These are phyloP conservation scores for Synergus gifuensis DNA, from an alignment of 2,888 invertebrate species.

Conservation along the genomic window DNA sequence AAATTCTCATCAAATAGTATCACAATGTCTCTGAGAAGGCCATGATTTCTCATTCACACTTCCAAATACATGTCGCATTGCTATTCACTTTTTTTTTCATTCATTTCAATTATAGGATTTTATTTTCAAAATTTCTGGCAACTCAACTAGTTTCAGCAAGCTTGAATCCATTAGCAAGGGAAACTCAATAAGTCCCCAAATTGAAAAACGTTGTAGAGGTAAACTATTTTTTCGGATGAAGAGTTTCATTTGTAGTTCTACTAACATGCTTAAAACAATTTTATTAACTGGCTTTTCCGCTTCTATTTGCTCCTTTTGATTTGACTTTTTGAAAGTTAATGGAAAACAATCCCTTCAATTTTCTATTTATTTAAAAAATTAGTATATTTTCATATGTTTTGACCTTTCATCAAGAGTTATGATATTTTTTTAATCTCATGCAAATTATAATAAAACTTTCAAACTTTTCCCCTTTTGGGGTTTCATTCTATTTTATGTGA, in stretches of 20 bases:
- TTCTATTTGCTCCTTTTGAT: too few species aligned
- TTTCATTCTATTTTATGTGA: too few species aligned
- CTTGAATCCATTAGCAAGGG: too few species aligned
- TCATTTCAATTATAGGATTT: conserved; percentile 5
- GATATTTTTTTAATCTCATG: too few species aligned
- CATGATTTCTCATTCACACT: conserved; percentile 27
- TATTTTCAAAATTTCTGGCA: not conserved
- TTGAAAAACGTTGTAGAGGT: conserved; percentile 19
- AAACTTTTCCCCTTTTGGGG: too few species aligned
- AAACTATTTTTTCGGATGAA: not conserved
- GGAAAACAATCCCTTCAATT: not conserved
- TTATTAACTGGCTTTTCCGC: not conserved
- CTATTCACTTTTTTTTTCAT: not conserved
- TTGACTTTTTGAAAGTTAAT: not conserved
- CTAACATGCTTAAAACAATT: not conserved
- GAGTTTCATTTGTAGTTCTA: not conserved
- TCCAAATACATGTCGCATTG: not conserved
- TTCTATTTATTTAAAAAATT: not conserved
- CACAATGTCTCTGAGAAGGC: not conserved
- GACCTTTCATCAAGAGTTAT: too few species aligned
- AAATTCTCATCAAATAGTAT: conserved; percentile 48
- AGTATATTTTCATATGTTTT: too few species aligned
- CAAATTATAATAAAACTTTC: too few species aligned
- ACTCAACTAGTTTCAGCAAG: not conserved
- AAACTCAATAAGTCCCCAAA: conserved; percentile 9